A percentile compares a stretch with the other conserved stretches of the same genome.
Evolutionary conservation across 2,888 invertebrate genomes (phyloP).

Genomic region (Trissolcus brochymenae): DNA sequence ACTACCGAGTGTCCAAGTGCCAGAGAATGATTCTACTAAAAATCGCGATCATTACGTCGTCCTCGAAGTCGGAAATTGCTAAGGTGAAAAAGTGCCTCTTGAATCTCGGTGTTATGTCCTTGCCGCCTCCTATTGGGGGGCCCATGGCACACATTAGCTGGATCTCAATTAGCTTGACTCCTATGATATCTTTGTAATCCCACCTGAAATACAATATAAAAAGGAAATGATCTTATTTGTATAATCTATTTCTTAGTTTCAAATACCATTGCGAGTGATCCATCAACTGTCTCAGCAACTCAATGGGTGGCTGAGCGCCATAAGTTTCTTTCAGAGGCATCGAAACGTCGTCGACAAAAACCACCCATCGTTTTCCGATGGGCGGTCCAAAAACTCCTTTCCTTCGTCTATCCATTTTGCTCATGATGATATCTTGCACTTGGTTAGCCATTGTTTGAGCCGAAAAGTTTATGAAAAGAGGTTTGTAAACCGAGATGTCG

Average conservation of each 20-base stretch:
- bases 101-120: constrained; percentile 89
- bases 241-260: background rate
- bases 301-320: constrained; percentile 96
- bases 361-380: constrained; percentile 90
- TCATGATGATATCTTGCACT: constrained; percentile 96
- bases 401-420: constrained; percentile 92
- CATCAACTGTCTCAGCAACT: constrained; percentile 91
- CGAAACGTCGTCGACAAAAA: constrained; percentile 97
- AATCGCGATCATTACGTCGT: constrained; percentile 88
- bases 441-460: constrained; percentile 96
- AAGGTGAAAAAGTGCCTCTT: constrained; percentile 90
- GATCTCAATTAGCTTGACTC: constrained; percentile 89
- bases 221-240: background rate
- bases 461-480: constrained; percentile 93
- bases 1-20: constrained; percentile 94
- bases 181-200: constrained; percentile 87
- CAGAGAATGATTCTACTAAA: constrained; percentile 94
- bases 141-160: constrained; percentile 88
- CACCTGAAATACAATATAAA: constrained; percentile 74
- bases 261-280: constrained; percentile 90
- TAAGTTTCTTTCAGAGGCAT: constrained; percentile 94
- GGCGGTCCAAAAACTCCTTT: constrained; percentile 97
- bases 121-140: constrained; percentile 86
- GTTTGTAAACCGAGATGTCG: constrained; percentile 87
- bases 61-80: constrained; percentile 92